These are phyloP conservation scores for Lucilia sericata DNA, from an alignment of 1,140 invertebrate genomes.

Conservation along the genomic window DNA sequence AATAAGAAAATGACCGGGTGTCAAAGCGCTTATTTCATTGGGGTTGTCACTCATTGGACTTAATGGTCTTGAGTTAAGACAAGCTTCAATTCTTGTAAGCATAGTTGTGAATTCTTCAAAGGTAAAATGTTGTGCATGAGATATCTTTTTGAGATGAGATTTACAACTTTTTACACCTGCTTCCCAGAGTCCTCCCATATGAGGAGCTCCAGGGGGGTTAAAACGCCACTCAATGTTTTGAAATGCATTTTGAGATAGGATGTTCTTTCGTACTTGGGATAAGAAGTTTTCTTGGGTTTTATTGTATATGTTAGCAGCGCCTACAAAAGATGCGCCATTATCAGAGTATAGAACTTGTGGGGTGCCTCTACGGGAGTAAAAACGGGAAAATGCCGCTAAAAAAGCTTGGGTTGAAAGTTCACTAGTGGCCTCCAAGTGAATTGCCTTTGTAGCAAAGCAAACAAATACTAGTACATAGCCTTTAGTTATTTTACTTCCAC, in stretches of 20 bases:
- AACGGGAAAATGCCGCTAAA: background rate
- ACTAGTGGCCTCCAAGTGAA: background rate
- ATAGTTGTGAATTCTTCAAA: constrained; percentile 20
- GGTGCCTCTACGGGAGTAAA: background rate
- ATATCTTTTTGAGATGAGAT: background rate
- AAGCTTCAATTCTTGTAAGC: constrained; percentile 50
- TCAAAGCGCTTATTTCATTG: constrained; percentile 53
- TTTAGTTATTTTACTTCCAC: too few species aligned
- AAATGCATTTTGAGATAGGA: background rate
- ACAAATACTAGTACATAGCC: too few species aligned
- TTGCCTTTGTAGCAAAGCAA: background rate
- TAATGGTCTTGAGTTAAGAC: constrained; percentile 59
- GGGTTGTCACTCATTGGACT: constrained; percentile 53
- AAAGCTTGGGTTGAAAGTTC: background rate
- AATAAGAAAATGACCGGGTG: constrained; percentile 65
- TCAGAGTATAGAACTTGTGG: background rate
- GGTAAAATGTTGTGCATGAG: background rate
- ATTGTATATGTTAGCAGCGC: too few species aligned
- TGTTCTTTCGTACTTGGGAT: background rate
- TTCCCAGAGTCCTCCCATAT: constrained; percentile 29
- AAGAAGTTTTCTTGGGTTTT: too few species aligned
- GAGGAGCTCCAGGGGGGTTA: background rate
- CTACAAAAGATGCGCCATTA: background rate
- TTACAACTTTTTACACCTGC: constrained; percentile 13
- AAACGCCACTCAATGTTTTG: constrained; percentile 11